Percentiles rank a stretch among this genome's conserved stretches.
Evolutionary conservation across 2,888 invertebrate genomes (phyloP).

Genomic region (Drosophila barbarae): DNA sequence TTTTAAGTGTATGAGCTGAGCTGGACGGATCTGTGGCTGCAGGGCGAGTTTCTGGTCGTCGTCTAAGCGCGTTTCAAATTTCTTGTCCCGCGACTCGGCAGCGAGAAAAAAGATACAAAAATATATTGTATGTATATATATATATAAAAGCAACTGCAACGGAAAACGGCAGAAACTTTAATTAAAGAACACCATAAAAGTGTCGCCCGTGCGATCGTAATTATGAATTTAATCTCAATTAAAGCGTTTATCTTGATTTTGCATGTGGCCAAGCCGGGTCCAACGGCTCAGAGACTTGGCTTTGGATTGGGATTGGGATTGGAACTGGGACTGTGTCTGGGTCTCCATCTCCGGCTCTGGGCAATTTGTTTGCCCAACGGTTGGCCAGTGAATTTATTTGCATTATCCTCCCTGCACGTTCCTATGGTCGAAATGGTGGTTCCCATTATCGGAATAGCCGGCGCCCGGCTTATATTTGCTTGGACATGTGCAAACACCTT

Average conservation of each 20-base stretch:
- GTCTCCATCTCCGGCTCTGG: conserved; percentile 25
- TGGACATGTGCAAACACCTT: conserved; percentile 73
- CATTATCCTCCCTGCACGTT: conserved; percentile 60
- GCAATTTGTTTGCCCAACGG: conserved; percentile 63
- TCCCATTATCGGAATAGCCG: conserved; percentile 19
- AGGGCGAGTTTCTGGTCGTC: conserved; percentile 38
- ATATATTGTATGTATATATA: background rate
- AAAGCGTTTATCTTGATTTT: conserved; percentile 75
- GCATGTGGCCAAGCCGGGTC: conserved; percentile 35
- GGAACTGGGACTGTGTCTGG: conserved; percentile 7
- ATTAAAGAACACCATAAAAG: conserved; percentile 79
- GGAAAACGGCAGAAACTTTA: conserved; percentile 61
- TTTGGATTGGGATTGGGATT: conserved; percentile 2
- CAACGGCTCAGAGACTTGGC: background rate
- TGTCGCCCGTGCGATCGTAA: conserved; percentile 79
- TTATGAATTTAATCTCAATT: conserved; percentile 80
- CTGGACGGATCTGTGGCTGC: conserved; percentile 34
- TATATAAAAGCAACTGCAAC: conserved; percentile 34
- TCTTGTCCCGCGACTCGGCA: conserved; percentile 44
- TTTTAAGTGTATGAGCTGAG: conserved; percentile 8
- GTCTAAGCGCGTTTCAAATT: conserved; percentile 67
- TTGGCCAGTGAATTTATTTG: conserved; percentile 64
- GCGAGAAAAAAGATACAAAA: conserved; percentile 10
- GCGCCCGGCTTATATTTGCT: conserved; percentile 56
- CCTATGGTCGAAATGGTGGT: conserved; percentile 11